These are phyloP conservation scores for Actinemys pallida DNA, from an alignment of 2,113 vertebrate genomes.

Conservation along the genomic window DNA sequence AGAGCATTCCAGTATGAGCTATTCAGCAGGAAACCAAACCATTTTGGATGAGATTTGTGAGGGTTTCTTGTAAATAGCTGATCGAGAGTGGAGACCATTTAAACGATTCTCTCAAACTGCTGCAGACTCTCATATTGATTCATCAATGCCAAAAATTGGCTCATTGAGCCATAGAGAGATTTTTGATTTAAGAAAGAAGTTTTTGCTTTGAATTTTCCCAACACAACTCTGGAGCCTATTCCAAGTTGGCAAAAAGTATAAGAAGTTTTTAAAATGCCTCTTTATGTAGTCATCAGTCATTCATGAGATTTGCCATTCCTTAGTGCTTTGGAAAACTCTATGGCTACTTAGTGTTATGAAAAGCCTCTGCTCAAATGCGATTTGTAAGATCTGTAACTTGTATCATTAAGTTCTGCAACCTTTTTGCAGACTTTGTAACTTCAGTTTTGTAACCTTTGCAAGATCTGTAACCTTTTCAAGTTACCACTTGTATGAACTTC, in stretches of 20 bases:
- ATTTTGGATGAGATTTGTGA: not conserved
- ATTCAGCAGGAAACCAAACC: constrained; percentile 29
- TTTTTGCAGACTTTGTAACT: no score
- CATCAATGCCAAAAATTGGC: not conserved
- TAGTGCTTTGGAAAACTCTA: not conserved
- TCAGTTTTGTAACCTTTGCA: no score
- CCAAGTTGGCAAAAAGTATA: not conserved
- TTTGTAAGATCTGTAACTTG: no score
- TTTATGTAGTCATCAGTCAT: not conserved
- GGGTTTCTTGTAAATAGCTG: not conserved
- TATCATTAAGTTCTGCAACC: no score
- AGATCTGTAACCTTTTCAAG: no score
- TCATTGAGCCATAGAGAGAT: not conserved
- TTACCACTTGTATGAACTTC: no score
- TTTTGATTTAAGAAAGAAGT: not conserved
- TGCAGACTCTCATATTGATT: not conserved
- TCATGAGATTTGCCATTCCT: not conserved
- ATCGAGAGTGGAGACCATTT: not conserved
- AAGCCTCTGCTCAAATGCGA: no score
- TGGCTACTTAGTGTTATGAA: no score
- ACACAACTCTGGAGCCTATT: not conserved
- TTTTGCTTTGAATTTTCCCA: not conserved
- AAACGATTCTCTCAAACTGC: not conserved
- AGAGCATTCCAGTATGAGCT: constrained; percentile 41
- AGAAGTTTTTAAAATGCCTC: not conserved